Conservation (phyloP, 2,113 vertebrate species). For the Dipodomys ordii region DNA sequence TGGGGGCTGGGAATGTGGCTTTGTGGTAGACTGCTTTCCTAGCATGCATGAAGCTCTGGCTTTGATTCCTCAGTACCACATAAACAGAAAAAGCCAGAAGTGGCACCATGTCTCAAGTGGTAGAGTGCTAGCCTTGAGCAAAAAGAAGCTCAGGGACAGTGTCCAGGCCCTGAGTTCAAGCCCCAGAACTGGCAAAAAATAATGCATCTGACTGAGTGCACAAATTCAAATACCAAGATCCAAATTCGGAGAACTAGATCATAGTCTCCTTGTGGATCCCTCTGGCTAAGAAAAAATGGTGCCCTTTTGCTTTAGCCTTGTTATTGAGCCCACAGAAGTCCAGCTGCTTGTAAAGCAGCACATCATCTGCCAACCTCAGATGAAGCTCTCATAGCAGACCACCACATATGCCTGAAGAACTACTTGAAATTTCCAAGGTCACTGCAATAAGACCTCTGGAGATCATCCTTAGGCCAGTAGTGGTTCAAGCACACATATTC, state of each 20-base stretch:
- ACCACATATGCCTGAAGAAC: background rate
- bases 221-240: background rate
- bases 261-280: background rate
- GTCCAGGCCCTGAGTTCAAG: too few species aligned
- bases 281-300: background rate
- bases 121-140: too few species aligned
- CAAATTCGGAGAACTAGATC: background rate
- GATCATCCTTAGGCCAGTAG: background rate
- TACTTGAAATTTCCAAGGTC: background rate
- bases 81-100: too few species aligned
- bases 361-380: background rate
- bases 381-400: background rate
- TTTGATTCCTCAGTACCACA: too few species aligned
- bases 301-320: background rate
- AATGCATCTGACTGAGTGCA: too few species aligned
- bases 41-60: too few species aligned
- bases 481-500: background rate
- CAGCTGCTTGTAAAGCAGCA: background rate
- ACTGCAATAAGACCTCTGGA: background rate
- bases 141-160: too few species aligned
- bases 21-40: too few species aligned
- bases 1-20: too few species aligned
- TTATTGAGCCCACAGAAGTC: background rate
- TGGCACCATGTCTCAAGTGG: too few species aligned
- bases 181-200: too few species aligned